A percentile compares a stretch with the other conserved stretches of the same genome.
Conservation (phyloP, 2,113 vertebrate genomes). For the Oreotrochilus melanogaster region DNA sequence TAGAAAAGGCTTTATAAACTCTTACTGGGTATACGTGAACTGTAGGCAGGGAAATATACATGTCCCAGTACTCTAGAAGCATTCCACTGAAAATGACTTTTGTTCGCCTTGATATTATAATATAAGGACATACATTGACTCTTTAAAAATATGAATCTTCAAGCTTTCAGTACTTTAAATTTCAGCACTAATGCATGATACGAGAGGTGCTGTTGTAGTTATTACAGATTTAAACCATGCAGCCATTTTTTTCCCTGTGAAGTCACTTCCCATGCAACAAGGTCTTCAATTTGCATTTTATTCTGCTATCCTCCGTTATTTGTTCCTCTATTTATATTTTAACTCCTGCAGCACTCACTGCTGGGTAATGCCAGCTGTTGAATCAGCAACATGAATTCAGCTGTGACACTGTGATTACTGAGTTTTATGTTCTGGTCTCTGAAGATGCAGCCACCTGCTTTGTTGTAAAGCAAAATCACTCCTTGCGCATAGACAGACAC, state of each 20-base stretch:
- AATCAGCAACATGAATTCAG: conserved; percentile 59
- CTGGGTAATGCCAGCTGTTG: conserved; percentile 42
- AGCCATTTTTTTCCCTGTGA: not conserved
- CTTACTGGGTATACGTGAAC: not conserved
- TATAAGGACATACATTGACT: not conserved
- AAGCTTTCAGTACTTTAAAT: not conserved
- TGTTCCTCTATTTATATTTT: conserved; percentile 50
- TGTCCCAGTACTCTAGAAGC: not conserved
- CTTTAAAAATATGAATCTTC: not conserved
- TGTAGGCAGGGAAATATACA: not conserved
- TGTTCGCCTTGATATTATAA: not conserved
- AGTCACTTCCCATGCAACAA: conserved; percentile 51
- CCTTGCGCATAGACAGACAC: conserved; percentile 24
- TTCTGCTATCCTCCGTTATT: conserved; percentile 17
- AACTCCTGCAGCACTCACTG: conserved; percentile 21
- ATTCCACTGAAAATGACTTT: not conserved
- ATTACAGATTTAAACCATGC: conserved; percentile 10
- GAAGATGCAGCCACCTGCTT: conserved; percentile 56
- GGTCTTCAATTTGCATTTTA: conserved; percentile 34
- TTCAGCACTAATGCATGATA: not conserved
- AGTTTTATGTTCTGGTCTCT: conserved; percentile 57
- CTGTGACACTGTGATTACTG: conserved; percentile 50
- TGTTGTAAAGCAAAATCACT: conserved; percentile 54
- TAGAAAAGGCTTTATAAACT: not conserved
- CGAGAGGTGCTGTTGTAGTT: not conserved